Percentiles rank a stretch among this genome's conserved stretches.
These are phyloP conservation scores for Notothenia rossii DNA, from an alignment of 2,113 vertebrate genomes.

Conservation along the genomic window DNA sequence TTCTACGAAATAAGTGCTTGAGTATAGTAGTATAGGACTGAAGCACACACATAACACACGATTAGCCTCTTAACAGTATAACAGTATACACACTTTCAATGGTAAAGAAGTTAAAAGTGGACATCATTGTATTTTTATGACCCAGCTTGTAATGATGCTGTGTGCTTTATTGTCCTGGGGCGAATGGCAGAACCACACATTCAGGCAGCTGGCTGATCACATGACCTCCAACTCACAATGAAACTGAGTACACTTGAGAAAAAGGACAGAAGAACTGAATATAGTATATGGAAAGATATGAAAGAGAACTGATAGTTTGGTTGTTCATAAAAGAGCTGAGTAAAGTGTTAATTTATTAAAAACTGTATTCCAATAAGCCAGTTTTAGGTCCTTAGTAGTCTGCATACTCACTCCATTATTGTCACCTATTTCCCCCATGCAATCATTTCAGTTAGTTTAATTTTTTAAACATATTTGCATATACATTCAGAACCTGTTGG, in stretches of 20 bases:
- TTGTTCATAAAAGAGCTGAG: no score
- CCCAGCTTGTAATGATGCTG: conserved; percentile 16
- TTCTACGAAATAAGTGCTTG: not conserved
- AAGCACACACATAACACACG: not conserved
- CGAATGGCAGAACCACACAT: conserved; percentile 12
- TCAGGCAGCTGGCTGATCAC: conserved; percentile 63
- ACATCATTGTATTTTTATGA: no score
- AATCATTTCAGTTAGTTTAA: not conserved
- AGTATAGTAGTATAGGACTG: no score
- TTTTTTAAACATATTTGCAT: no score
- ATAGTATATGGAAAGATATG: not conserved
- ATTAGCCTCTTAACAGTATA: not conserved
- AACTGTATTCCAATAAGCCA: not conserved
- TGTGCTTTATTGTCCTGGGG: conserved; percentile 29
- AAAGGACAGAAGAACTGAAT: not conserved
- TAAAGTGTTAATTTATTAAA: not conserved
- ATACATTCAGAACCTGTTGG: no score
- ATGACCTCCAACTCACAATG: conserved; percentile 26
- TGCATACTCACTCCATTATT: not conserved
- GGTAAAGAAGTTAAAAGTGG: not conserved
- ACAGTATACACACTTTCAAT: no score
- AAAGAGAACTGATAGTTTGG: not conserved
- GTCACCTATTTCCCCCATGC: not conserved
- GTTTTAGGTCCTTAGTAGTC: not conserved
- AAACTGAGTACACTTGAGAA: not conserved